Evolutionary conservation across 2,888 invertebrate species (phyloP).

Genomic region (Achlya flavicornis): DNA sequence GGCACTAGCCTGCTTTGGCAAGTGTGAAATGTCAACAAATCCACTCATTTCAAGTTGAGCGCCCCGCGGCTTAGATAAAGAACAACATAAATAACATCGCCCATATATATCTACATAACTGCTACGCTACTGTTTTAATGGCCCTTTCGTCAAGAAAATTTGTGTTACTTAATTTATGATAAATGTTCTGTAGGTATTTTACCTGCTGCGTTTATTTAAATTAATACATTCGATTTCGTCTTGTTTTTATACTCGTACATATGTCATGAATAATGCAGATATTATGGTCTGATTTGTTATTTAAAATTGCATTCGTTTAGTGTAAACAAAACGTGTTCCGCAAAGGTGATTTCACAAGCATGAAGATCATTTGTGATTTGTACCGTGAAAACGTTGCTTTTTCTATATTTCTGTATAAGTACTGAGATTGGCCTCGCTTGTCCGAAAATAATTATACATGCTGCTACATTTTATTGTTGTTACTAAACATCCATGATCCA

Average conservation of each 20-base stretch:
- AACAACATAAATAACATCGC: conserved; percentile 10
- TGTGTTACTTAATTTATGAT: conserved; percentile 8
- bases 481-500: conserved; percentile 66
- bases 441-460: conserved; percentile 57
- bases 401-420: conserved; percentile 32
- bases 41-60: conserved; percentile 21
- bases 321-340: conserved; percentile 26
- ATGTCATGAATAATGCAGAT: conserved; percentile 1
- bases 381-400: conserved; percentile 24
- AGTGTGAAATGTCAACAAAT: conserved; percentile 67
- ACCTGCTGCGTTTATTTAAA: conserved; percentile 10
- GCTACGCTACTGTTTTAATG: not conserved
- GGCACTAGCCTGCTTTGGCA: conserved; percentile 50
- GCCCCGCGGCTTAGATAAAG: conserved; percentile 10
- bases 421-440: conserved; percentile 56
- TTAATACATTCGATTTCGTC: not conserved
- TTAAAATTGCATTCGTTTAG: conserved; percentile 6
- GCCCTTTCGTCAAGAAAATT: conserved; percentile 9
- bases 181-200: conserved; percentile 3
- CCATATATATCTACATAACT: not conserved
- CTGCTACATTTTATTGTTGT: conserved; percentile 51
- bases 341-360: conserved; percentile 31
- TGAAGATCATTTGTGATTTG: conserved; percentile 39
- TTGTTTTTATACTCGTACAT: not conserved
- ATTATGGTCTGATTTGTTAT: not conserved